A percentile compares a stretch with the other conserved stretches of the same genome.
phyloP scores from a whole-genome alignment of 2,888 invertebrate genomes.

The Eretmocerus hayati region DNA sequence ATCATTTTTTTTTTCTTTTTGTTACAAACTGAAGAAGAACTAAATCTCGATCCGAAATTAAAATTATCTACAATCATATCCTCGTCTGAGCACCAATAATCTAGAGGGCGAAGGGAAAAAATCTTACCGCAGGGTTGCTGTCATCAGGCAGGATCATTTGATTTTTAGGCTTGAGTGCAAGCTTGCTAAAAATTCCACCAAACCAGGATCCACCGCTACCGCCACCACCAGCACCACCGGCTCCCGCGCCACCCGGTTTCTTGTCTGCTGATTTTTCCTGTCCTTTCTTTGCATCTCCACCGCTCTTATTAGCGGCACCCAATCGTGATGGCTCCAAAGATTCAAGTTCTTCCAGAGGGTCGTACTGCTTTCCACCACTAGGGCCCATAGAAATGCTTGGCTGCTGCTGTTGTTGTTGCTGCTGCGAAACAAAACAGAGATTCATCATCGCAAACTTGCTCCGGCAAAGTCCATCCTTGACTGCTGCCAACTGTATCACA shows the following conservation, averaged over 20 bases:
- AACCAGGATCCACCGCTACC: conserved; percentile 72
- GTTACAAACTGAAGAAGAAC: no score
- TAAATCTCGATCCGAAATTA: no score
- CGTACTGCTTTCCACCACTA: conserved; percentile 40
- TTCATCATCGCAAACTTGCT: conserved; percentile 38
- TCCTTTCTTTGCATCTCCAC: conserved; percentile 25
- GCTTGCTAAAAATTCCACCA: conserved; percentile 78
- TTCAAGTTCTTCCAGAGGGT: conserved; percentile 45
- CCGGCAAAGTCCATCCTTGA: conserved; percentile 38
- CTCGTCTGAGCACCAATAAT: no score
- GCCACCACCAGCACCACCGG: conserved; percentile 31
- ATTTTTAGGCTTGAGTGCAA: conserved; percentile 77
- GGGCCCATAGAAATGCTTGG: conserved; percentile 41
- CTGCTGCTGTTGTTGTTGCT: conserved; percentile 24
- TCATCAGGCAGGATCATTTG: conserved; percentile 96
- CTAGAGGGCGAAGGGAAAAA: no score
- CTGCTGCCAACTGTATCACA: conserved; percentile 20
- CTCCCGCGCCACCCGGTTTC: conserved; percentile 47
- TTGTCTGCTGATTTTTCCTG: conserved; percentile 40
- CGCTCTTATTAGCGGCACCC: not conserved
- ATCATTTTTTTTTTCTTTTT: no score
- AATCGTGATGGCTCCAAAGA: conserved; percentile 33
- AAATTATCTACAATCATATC: no score
- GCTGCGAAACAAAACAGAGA: conserved; percentile 39
- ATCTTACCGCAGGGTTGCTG: conserved; percentile 78